These are phyloP conservation scores for Vanacampus margaritifer DNA, from an alignment of 2,113 vertebrate genomes.

Conservation along the genomic window DNA sequence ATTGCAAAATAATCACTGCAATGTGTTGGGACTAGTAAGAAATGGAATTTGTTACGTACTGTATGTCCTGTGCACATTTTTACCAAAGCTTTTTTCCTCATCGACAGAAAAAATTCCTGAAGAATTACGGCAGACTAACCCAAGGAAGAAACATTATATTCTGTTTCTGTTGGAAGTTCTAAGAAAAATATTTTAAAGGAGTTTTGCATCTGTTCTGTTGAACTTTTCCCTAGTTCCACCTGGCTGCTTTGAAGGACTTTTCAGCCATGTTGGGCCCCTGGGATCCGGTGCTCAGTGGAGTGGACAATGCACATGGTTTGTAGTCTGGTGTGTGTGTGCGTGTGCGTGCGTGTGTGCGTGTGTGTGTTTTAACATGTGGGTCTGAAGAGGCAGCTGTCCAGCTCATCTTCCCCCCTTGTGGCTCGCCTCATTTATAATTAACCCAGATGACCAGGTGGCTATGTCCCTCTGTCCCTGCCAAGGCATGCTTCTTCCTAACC, in stretches of 20 bases:
- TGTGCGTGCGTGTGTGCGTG: constrained; percentile 51
- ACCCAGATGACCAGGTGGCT: constrained; percentile 74
- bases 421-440: constrained; percentile 75
- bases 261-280: constrained; percentile 59
- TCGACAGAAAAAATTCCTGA: constrained; percentile 29
- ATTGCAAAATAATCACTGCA: background rate
- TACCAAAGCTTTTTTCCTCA: constrained; percentile 20
- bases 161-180: constrained; percentile 36
- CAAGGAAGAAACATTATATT: constrained; percentile 40
- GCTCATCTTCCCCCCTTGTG: constrained; percentile 69
- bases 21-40: no score
- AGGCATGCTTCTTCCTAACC: constrained; percentile 67
- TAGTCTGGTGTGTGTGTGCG: constrained; percentile 49
- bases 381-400: constrained; percentile 71
- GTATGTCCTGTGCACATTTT: background rate
- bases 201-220: constrained; percentile 51
- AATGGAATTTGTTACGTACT: background rate
- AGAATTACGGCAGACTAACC: constrained; percentile 26
- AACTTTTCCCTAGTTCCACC: constrained; percentile 75
- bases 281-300: constrained; percentile 63
- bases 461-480: constrained; percentile 73
- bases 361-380: constrained; percentile 16
- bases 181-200: constrained; percentile 34
- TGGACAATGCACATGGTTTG: constrained; percentile 51
- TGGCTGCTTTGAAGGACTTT: constrained; percentile 59